phyloP scores from a whole-genome alignment of 2,797 vertebrate species.

The Sparus aurata region DNA sequence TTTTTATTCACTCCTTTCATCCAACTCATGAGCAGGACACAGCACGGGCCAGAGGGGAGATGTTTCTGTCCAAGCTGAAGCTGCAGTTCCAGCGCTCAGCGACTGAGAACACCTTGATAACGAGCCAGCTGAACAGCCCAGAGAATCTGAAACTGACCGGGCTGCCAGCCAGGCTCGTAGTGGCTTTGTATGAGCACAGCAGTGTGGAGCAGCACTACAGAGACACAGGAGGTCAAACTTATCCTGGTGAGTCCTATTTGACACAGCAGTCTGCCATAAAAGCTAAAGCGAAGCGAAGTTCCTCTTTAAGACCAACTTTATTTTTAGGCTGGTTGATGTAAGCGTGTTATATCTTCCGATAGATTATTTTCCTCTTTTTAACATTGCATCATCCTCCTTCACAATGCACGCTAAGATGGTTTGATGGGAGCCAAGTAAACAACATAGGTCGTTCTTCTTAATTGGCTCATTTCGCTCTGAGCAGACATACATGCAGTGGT shows the following conservation, averaged over 20 bases:
- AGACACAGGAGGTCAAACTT: conserved; percentile 83
- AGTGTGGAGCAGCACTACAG: conserved; percentile 89
- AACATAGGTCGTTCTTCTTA: neutral
- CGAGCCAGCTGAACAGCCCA: conserved; percentile 82
- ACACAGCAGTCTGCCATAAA: neutral
- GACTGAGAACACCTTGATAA: conserved; percentile 90
- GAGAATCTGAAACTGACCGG: conserved; percentile 88
- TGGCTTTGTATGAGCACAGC: conserved; percentile 91
- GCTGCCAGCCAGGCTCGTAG: conserved; percentile 89
- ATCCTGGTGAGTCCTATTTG: conserved; percentile 86
- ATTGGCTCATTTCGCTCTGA: neutral
- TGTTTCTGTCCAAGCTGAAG: conserved; percentile 89
- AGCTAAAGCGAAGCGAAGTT: neutral
- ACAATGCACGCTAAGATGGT: neutral
- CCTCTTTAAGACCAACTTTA: neutral
- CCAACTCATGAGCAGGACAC: conserved; percentile 69
- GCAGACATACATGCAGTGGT: conserved; percentile 92
- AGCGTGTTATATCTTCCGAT: neutral
- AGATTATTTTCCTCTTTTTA: neutral
- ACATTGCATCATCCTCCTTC: neutral
- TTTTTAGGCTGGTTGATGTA: neutral
- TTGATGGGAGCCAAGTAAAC: neutral
- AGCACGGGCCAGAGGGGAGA: conserved; percentile 81
- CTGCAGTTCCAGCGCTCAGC: conserved; percentile 91
- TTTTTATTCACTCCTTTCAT: neutral